Evolutionary conservation across 2,888 invertebrate species (phyloP), one percentile per base, ranked within the genome.

Genomic region (Orthonevra nobilis): DNA sequence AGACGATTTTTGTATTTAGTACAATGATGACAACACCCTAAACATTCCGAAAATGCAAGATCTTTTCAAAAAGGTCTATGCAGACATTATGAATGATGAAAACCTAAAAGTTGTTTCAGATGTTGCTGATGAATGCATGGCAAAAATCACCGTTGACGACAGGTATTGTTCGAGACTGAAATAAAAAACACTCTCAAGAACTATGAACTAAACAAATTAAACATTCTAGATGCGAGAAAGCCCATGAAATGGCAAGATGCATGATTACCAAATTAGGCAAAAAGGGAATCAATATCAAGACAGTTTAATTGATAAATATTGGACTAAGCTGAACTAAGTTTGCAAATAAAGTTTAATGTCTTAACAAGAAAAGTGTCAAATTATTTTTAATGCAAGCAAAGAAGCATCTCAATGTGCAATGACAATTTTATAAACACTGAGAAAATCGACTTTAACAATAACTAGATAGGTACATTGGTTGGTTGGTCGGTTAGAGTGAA

Each of bases 221-320:
- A n/a, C 20, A 19, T 19, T 50, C 54, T 56, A 70, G 69, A 12
- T 70, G 69, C 10, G 69, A 70, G 12, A 50, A 36, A 12, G 60
- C 69, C 2, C 69, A 70, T 17, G 52, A 42, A 0, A 6, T 36
- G 2, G 36, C 69, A n/a, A 70, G 60, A 36, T 70, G 69, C 9
- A 17, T 52, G 52, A 70, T 66, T 19, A 3, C 19, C 0, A 34
- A 64, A 17, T 23, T 64, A 2, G 42, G 23, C 1, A 23, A 52
- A 9, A 7, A 30, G 15, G 64, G 64, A 42, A 23, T 64, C 20
- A 36, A 64, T 30, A 32, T 63, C 10, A 63, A 28, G 14, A 12
- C 48, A 10, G 6, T 63, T 6, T 63, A 4, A 63, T 2, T n/a
- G n/a, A n/a, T n/a, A n/a, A n/a, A n/a, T n/a, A n/a, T n/a, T n/a